Percentiles rank a stretch among this genome's conserved stretches.
These are phyloP conservation scores for Athalia cordata DNA, from an alignment of 2,888 invertebrate species.

Conservation along the genomic window DNA sequence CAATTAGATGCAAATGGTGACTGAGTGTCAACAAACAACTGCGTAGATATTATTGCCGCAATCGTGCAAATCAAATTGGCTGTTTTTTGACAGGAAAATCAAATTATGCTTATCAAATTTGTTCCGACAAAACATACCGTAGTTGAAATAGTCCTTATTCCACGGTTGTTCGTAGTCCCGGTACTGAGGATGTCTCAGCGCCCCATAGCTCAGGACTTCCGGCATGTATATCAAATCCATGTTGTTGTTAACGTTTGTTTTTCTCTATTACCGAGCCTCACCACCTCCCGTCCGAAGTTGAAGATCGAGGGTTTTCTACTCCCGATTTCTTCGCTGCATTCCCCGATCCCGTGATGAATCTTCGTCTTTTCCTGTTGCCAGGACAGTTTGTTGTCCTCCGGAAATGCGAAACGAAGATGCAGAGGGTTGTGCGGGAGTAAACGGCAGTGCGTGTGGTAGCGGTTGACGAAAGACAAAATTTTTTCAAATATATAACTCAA, in stretches of 20 bases:
- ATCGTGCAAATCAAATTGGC: no score
- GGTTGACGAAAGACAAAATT: no score
- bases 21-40: background rate
- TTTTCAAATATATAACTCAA: no score
- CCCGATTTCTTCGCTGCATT: slow-evolving; percentile 23
- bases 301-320: background rate
- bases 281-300: slow-evolving; percentile 19
- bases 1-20: background rate
- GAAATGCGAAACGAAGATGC: no score
- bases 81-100: no score
- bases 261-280: background rate
- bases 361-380: background rate
- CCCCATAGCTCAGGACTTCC: slow-evolving; percentile 75
- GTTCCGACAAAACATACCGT: slow-evolving; percentile 57
- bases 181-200: slow-evolving; percentile 73
- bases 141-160: slow-evolving; percentile 67
- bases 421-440: no score
- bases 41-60: no score
- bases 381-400: no score
- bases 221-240: slow-evolving; percentile 78
- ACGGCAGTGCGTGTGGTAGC: no score
- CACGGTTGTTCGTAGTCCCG: slow-evolving; percentile 76
- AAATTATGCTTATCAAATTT: no score
- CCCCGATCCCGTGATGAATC: background rate
- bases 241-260: slow-evolving; percentile 12